Percentiles rank a stretch among this genome's conserved stretches.
These are phyloP conservation scores for Charaxes varanes DNA, from an alignment of 1,140 invertebrate species.

Conservation along the genomic window DNA sequence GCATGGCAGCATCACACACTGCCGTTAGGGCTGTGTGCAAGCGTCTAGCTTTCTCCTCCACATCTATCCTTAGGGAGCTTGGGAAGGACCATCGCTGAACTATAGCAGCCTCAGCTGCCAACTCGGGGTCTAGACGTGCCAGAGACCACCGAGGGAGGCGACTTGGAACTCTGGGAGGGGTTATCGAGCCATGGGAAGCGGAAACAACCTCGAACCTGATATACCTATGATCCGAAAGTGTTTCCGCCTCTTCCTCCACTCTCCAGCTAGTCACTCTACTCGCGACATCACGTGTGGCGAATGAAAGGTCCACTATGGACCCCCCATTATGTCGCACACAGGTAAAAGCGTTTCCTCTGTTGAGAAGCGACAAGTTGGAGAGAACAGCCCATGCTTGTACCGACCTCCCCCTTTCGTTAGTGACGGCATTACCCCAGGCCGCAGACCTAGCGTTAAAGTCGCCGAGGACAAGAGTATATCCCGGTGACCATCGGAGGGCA, in stretches of 20 bases:
- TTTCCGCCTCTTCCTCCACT: constrained; percentile 19
- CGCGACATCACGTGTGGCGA: constrained; percentile 10
- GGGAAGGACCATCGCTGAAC: neutral
- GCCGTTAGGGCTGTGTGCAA: neutral
- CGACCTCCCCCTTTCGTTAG: no score
- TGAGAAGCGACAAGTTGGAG: no score
- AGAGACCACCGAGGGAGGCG: neutral
- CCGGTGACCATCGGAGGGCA: neutral
- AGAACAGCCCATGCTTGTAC: no score
- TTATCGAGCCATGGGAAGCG: neutral
- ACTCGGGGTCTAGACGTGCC: neutral
- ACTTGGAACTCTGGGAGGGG: neutral
- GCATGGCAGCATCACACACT: neutral
- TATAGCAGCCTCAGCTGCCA: neutral
- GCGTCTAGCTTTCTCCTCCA: neutral
- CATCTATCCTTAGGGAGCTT: neutral
- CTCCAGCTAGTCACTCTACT: constrained; percentile 7
- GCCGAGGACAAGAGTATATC: constrained; percentile 5
- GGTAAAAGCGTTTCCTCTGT: constrained; percentile 7
- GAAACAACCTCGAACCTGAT: constrained; percentile 11
- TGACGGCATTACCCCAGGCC: constrained; percentile 7
- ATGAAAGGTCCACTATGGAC: constrained; percentile 15
- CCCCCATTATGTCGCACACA: constrained; percentile 19
- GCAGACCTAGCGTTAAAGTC: constrained; percentile 17
- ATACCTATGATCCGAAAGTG: constrained; percentile 16